Percentiles rank a stretch among this genome's conserved stretches.
phyloP scores from a whole-genome alignment of 2,888 invertebrate species.

The Aspidiotus rigidus region DNA sequence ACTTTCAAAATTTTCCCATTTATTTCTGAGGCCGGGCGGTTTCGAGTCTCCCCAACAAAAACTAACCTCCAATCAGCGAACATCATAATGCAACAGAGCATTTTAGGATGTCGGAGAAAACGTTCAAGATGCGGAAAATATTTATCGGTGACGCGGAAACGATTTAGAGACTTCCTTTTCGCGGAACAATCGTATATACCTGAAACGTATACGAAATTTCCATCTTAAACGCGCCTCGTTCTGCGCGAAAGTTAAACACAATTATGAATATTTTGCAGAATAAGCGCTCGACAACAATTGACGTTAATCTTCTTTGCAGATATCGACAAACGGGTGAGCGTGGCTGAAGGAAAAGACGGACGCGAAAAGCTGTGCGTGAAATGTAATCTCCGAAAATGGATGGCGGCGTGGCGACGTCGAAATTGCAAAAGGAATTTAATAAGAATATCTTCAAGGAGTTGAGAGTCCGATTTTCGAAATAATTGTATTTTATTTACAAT shows the following conservation, averaged over 20 bases:
- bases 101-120: constrained; percentile 10
- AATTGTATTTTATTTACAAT: neutral
- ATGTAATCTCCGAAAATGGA: neutral
- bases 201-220: neutral
- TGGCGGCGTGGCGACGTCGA: neutral
- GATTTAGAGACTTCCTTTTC: constrained; percentile 17
- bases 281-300: constrained; percentile 28
- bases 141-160: constrained; percentile 24
- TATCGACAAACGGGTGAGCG: neutral
- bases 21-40: neutral
- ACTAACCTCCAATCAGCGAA: constrained; percentile 14
- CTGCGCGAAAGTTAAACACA: constrained; percentile 21
- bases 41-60: neutral
- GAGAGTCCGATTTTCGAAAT: constrained; percentile 18
- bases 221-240: constrained; percentile 5
- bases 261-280: constrained; percentile 27
- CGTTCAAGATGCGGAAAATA: constrained; percentile 21
- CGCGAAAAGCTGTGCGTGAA: neutral
- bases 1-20: neutral
- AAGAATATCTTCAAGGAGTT: constrained; percentile 17
- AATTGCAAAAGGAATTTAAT: neutral
- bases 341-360: constrained; percentile 7
- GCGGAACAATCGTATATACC: constrained; percentile 9
- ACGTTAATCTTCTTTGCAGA: constrained; percentile 20
- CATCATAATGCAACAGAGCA: constrained; percentile 22